These are phyloP conservation scores for Eupithecia subfuscata DNA, from an alignment of 2,888 invertebrate genomes.

Conservation along the genomic window DNA sequence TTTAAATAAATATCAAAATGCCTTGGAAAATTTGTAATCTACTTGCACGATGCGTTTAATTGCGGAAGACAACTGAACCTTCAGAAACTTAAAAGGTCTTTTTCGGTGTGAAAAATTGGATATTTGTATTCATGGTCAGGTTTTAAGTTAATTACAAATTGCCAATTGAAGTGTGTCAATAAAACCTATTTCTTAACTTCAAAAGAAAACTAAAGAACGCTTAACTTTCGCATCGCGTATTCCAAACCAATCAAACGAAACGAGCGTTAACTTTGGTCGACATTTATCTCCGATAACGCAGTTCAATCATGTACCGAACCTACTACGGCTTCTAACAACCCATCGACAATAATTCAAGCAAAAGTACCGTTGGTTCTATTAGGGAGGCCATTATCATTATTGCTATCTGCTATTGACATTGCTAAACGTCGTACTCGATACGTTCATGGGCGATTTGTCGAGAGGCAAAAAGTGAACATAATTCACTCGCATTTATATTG, in stretches of 20 bases:
- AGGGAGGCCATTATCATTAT: slow-evolving; percentile 61
- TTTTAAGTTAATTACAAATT: slow-evolving; percentile 5
- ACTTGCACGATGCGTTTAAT: slow-evolving; percentile 13
- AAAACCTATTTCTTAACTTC: background rate
- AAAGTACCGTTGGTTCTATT: slow-evolving; percentile 61
- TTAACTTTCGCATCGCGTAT: background rate
- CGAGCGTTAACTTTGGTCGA: slow-evolving; percentile 22
- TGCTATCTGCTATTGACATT: slow-evolving; percentile 60
- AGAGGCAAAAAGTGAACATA: slow-evolving; percentile 41
- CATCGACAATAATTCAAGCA: slow-evolving; percentile 57
- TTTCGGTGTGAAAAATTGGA: slow-evolving; percentile 13
- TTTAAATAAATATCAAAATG: background rate
- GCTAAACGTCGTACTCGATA: slow-evolving; percentile 54
- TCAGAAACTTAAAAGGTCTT: slow-evolving; percentile 23
- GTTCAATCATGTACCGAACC: slow-evolving; percentile 38
- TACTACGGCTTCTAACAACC: slow-evolving; percentile 39
- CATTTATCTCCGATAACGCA: slow-evolving; percentile 29
- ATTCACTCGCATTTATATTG: slow-evolving; percentile 14
- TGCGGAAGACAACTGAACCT: slow-evolving; percentile 25
- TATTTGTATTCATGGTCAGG: slow-evolving; percentile 12
- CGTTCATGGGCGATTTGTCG: slow-evolving; percentile 47
- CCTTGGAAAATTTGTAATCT: slow-evolving; percentile 1
- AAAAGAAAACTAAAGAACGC: background rate
- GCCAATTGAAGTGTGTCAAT: background rate
- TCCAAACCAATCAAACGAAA: background rate